Percentiles rank a stretch among this genome's conserved stretches.
Conservation (phyloP, 2,888 invertebrate species). For the Camptogramma bilineatum region DNA sequence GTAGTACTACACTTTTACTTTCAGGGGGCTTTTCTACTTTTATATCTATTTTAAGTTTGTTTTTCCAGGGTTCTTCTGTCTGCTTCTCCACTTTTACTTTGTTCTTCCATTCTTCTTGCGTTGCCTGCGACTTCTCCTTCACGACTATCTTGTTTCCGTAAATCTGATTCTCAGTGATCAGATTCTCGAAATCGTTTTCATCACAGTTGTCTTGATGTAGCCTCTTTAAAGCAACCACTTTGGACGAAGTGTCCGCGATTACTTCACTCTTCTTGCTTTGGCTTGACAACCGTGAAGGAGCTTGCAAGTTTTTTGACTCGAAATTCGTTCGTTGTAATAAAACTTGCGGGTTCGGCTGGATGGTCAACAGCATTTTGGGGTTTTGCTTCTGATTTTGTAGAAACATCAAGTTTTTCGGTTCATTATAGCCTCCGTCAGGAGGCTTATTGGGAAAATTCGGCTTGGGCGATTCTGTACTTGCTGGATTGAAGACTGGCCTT, state of each 20-base stretch:
- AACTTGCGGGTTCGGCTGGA: conserved; percentile 74
- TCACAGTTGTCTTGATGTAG: conserved; percentile 80
- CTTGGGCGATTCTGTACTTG: conserved; percentile 50
- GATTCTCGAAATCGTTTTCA: conserved; percentile 83
- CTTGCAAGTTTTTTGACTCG: conserved; percentile 80
- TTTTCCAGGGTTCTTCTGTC: conserved; percentile 63
- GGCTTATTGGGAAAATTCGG: conserved; percentile 61
- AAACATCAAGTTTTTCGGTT: conserved; percentile 73
- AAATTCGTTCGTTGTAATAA: conserved; percentile 70
- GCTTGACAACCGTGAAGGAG: conserved; percentile 78
- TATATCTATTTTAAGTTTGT: conserved; percentile 58
- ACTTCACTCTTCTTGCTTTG: conserved; percentile 74
- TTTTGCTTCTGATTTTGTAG: conserved; percentile 73
- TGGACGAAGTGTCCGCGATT: conserved; percentile 66
- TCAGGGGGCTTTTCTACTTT: conserved; percentile 54
- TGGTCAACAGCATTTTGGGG: conserved; percentile 72
- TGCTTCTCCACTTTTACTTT: conserved; percentile 22
- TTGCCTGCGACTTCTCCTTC: conserved; percentile 81
- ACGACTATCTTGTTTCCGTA: conserved; percentile 85
- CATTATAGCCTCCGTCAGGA: conserved; percentile 61
- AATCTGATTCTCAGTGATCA: conserved; percentile 84
- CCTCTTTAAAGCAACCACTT: conserved; percentile 79
- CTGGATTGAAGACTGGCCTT: conserved; percentile 10
- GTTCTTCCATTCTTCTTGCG: conserved; percentile 59
- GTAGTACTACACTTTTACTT: conserved; percentile 70